Conservation (phyloP, 2,113 vertebrate genomes). For the Propithecus coquereli region DNA sequence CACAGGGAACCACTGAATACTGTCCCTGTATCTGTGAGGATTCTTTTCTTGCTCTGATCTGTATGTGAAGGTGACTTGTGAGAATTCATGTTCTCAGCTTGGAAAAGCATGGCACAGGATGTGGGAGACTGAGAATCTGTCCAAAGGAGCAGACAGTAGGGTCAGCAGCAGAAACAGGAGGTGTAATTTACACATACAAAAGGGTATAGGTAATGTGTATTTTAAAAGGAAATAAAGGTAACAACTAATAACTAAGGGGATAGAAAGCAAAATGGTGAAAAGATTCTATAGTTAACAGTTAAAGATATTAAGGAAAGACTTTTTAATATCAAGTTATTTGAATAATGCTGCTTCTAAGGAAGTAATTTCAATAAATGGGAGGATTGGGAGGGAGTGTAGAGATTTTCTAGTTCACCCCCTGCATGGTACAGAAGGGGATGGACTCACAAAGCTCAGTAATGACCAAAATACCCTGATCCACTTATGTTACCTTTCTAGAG, state of each 20-base stretch:
- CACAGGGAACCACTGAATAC: background rate
- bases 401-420: background rate
- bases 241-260: background rate
- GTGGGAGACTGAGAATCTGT: background rate
- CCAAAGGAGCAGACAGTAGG: background rate
- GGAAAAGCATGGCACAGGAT: background rate
- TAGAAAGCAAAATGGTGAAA: background rate
- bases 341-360: background rate
- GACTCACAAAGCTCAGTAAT: background rate
- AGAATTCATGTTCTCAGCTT: conserved; percentile 1
- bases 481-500: background rate
- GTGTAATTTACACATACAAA: background rate
- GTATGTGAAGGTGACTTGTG: background rate
- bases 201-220: background rate
- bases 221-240: background rate
- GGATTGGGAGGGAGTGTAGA: background rate
- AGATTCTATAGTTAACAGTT: background rate
- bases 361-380: background rate
- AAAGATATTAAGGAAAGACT: background rate
- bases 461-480: background rate
- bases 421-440: background rate
- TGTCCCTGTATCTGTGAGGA: background rate
- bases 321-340: background rate
- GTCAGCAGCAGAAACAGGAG: background rate
- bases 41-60: background rate